phyloP scores from a whole-genome alignment of 1,140 invertebrate species.

The Euschistus heros region DNA sequence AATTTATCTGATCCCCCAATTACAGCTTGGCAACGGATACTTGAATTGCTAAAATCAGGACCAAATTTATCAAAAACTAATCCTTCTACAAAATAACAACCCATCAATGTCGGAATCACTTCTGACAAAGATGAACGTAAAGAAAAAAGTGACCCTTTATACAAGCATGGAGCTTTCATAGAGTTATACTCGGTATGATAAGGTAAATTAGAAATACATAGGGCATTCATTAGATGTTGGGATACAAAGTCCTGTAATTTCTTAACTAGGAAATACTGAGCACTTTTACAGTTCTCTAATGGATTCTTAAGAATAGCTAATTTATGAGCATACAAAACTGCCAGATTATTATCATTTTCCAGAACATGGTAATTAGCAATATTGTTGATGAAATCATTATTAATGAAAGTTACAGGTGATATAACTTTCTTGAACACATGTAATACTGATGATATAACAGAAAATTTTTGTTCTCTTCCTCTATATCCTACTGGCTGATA shows the following conservation, averaged over 20 bases:
- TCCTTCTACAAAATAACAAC: neutral
- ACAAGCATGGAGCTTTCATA: neutral
- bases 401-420: slow-evolving; percentile 7
- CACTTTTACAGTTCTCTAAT: neutral
- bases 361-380: neutral
- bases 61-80: neutral
- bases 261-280: neutral
- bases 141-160: neutral
- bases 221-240: neutral
- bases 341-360: neutral
- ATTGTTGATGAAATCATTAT: neutral
- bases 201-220: neutral
- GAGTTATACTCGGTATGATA: neutral
- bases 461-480: slow-evolving; percentile 44
- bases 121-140: neutral
- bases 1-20: too few relatives aligned
- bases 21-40: neutral
- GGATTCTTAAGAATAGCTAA: slow-evolving; percentile 10
- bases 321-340: neutral
- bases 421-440: slow-evolving; percentile 37
- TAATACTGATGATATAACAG: slow-evolving; percentile 39
- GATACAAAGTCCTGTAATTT: neutral
- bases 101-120: neutral
- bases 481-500: slow-evolving; percentile 43
- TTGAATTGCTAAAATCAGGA: neutral